Conservation (phyloP, 1,140 invertebrate species). For the Trypoxylus dichotomus region DNA sequence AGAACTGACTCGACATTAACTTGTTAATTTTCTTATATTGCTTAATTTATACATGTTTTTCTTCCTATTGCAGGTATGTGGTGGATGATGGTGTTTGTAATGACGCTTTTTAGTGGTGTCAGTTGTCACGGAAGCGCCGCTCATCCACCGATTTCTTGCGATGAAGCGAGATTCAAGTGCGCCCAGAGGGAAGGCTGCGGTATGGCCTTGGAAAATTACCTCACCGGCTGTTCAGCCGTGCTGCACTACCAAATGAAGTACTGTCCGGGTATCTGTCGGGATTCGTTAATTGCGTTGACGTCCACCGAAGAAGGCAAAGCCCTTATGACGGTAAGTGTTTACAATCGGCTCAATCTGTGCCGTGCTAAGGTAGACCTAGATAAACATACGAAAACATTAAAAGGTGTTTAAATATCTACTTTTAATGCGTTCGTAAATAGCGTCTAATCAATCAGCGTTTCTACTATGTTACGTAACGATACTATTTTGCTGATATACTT, state of each 20-base stretch:
- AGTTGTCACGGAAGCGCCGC: conserved; percentile 39
- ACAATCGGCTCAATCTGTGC: neutral
- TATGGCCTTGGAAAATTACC: conserved; percentile 71
- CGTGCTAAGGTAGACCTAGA: no score
- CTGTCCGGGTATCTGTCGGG: conserved; percentile 72
- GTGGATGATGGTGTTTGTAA: conserved; percentile 52
- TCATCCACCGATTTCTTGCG: conserved; percentile 59
- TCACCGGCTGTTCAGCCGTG: conserved; percentile 69
- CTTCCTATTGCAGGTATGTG: conserved; percentile 45
- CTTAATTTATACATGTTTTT: conserved; percentile 31
- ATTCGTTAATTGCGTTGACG: conserved; percentile 74
- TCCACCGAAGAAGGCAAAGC: conserved; percentile 77
- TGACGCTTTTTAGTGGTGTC: conserved; percentile 41
- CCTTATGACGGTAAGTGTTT: conserved; percentile 66
- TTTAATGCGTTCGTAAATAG: no score
- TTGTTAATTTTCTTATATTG: no score
- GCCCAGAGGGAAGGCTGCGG: conserved; percentile 74
- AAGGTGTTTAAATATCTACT: no score
- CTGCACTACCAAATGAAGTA: conserved; percentile 56
- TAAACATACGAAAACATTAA: no score
- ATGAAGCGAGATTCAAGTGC: conserved; percentile 70
- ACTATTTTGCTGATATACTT: no score
- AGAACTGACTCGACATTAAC: no score
- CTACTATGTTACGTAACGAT: no score
- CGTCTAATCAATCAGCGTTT: no score